Percentiles rank a stretch among this genome's conserved stretches.
phyloP scores from a whole-genome alignment of 2,888 invertebrate species.

The Euproctis similis region DNA sequence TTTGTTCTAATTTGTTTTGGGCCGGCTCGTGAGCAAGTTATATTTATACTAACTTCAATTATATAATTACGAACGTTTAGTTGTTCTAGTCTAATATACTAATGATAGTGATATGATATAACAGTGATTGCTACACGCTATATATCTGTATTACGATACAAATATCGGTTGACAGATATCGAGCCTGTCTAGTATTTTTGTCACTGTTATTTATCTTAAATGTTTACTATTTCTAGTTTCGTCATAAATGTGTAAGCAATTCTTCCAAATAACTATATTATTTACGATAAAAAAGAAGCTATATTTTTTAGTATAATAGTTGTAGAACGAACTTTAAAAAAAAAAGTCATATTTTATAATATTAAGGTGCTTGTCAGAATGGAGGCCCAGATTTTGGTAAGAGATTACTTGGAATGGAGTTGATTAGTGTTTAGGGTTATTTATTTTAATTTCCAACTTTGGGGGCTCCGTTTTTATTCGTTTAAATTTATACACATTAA shows the following conservation, averaged over 20 bases:
- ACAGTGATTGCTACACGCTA: too few relatives aligned
- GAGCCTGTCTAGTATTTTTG: too few relatives aligned
- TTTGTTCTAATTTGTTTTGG: conserved; percentile 42
- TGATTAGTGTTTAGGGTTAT: conserved; percentile 59
- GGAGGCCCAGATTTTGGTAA: conserved; percentile 45
- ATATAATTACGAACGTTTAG: conserved; percentile 55
- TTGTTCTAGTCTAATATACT: conserved; percentile 67
- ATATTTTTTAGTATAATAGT: conserved; percentile 50
- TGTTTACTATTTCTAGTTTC: conserved; percentile 34
- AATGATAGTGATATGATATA: conserved; percentile 41
- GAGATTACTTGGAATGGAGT: conserved; percentile 55
- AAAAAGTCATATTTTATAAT: conserved; percentile 32
- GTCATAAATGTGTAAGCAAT: conserved; percentile 53
- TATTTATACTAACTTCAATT: conserved; percentile 39
- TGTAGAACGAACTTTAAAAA: conserved; percentile 39
- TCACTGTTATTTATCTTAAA: conserved; percentile 16
- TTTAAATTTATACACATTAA: too few relatives aligned
- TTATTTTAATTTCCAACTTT: conserved; percentile 48
- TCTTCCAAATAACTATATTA: conserved; percentile 47
- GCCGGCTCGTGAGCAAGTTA: conserved; percentile 48
- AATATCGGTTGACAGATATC: too few relatives aligned
- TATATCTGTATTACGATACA: too few relatives aligned
- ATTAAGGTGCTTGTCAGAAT: conserved; percentile 58
- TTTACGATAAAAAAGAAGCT: conserved; percentile 56
- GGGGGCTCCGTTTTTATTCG: conserved; percentile 46